Base-by-base conservation (phyloP, 2,888 invertebrate genomes). In the Ganaspis brasiliensis region DNA sequence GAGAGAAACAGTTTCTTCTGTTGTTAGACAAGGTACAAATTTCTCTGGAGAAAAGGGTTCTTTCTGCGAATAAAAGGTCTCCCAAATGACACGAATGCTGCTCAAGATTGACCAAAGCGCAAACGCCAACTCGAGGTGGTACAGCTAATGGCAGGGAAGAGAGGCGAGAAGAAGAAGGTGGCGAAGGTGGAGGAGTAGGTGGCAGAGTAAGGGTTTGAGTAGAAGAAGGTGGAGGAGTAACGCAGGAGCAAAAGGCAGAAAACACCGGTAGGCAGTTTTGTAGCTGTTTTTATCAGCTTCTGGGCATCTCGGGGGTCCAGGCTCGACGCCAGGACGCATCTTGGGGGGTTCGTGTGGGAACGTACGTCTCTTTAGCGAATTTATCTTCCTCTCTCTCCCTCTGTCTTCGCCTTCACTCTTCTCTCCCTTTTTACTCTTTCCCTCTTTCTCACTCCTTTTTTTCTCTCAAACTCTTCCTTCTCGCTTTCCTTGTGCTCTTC, bases 201-300 rank as follows among this genome's bases (percentile, higher is more conserved):
- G 75, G 52, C 35, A 12, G 67, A 14, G 72, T 19, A 57, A 57
- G 56, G 55, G 52, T 55, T 49, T 61, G 40, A 74, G 52, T 71
- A 72, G 78, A 56, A 63, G 75, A 81, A 84, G 59, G 75, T 74
- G 78, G 63, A 59, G 76, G 82, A 84, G 84, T 83, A 84, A 84
- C 85, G 85, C 86, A 88, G 86, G 81, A 87, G 87, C 87, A 84
- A 87, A 85, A 87, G 86, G 86, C 84, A 87, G 87, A 88, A 88
- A 88, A 88, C 87, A 88, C 88, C 88, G 87, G 88, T 89, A 89
- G 88, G 87, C 87, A 91, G 91, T 91, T 91, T 91, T 91, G 91
- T 91, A 91, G 91, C 90, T 90, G 90, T 90, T 90, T 91, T 91
- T 91, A 91, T 91, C 91, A 90, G 90, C 90, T 90, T 89, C 91